phyloP scores from a whole-genome alignment of 2,888 invertebrate genomes.

The Lithodes maja region DNA sequence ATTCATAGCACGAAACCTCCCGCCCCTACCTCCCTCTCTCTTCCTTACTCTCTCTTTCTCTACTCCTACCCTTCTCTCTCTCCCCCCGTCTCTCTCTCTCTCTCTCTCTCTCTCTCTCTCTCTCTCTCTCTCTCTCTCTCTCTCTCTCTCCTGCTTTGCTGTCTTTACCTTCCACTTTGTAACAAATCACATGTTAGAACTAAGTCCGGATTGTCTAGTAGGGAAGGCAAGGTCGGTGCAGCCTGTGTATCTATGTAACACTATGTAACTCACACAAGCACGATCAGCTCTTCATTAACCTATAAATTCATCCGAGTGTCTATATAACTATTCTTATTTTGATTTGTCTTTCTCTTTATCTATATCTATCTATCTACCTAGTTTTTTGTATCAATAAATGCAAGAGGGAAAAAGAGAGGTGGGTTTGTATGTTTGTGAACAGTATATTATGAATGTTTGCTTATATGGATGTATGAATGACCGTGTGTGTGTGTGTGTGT shows the following conservation, averaged over 20 bases:
- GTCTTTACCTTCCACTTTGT: background rate
- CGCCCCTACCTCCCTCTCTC: background rate
- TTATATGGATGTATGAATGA: background rate
- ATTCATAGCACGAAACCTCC: slow-evolving; percentile 41
- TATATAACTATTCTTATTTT: too few relatives aligned
- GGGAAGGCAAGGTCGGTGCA: too few relatives aligned
- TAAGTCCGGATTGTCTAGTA: too few relatives aligned
- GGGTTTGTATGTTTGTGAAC: too few relatives aligned
- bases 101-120: background rate
- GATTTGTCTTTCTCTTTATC: too few relatives aligned
- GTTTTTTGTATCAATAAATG: too few relatives aligned
- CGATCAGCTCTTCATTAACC: too few relatives aligned
- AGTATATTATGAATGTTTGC: background rate
- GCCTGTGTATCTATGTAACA: too few relatives aligned
- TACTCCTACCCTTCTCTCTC: slow-evolving; percentile 8
- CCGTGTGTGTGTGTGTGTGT: background rate
- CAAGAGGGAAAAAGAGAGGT: background rate
- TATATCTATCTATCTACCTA: too few relatives aligned
- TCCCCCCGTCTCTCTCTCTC: background rate
- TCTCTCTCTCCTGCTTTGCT: background rate
- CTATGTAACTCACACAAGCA: too few relatives aligned
- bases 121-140: background rate
- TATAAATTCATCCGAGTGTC: too few relatives aligned
- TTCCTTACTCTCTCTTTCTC: background rate
- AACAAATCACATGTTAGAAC: too few relatives aligned